Evolutionary conservation across 2,113 vertebrate genomes (phyloP), one percentile per base, ranked within the genome.

Genomic region (Asarcornis scutulata): DNA sequence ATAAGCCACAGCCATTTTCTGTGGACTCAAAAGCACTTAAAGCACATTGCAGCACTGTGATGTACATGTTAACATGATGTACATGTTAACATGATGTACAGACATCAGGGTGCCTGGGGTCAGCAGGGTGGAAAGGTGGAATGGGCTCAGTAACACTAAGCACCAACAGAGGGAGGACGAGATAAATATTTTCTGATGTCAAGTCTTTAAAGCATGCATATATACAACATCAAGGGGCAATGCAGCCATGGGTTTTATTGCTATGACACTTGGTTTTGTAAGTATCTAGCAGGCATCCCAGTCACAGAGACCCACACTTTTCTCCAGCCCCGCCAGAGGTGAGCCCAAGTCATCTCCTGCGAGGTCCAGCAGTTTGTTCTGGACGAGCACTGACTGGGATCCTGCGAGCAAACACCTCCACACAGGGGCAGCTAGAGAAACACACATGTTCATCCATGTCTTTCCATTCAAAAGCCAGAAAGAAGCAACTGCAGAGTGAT

Each of bases 11-110:
- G 29, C 7, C 17, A 13, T 31, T 31, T 20, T 29, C 63, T 21
- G 29, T 17, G 4, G 20, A 20, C 9, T 0, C 81, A 13, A 59
- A 63, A 46, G 1, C 27, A 36, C 3, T 1, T 48, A 17, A 52
- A 59, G 13, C 29, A 64, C 34, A 52, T 26, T 32, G 50, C 50
- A 36, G 6, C 40, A 20, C 52, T 32, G 52, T 2, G 21, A 40
- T 3, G 7, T 21, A 32, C 15, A 83, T 7, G 4, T 8, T 50
- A 14, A 2, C 0, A 1, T 7, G 26, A 44, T 6, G 9, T 1
- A 44, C 17, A 34, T 7, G 4, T 8, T 50, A 14, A 2, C 0
- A 1, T 7, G 26, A 44, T 6, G 9, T 1, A 44, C 17, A 34
- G 1, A 11, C 9, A 26, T 15, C 12, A 3, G 1, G 4, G 17